Evolutionary conservation across 2,888 invertebrate species (phyloP).

Genomic region (Ormyrus rosae): DNA sequence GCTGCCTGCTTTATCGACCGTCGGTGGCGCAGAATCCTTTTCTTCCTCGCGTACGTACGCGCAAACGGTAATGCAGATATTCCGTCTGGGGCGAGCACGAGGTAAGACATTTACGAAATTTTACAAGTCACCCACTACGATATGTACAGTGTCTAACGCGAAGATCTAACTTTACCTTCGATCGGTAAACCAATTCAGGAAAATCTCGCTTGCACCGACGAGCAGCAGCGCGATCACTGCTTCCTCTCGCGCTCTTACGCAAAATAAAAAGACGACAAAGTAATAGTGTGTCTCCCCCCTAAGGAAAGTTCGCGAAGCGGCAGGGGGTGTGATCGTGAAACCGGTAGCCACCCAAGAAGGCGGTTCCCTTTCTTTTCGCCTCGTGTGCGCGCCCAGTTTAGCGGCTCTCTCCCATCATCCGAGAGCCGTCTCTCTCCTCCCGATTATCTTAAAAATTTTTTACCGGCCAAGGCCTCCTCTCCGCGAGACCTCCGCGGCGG

Average conservation of each 20-base stretch:
- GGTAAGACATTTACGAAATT: no score
- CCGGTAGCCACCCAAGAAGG: constrained; percentile 74
- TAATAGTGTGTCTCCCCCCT: not conserved
- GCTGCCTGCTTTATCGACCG: no score
- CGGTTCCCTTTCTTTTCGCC: constrained; percentile 65
- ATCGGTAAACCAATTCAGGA: no score
- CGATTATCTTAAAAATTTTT: not conserved
- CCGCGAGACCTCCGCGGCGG: not conserved
- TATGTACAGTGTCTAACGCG: not conserved
- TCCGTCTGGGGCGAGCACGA: no score
- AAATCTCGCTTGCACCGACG: no score
- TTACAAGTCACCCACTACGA: no score
- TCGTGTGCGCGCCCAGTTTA: not conserved
- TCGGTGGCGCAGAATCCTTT: no score
- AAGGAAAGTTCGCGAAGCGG: constrained; percentile 50
- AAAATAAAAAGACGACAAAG: not conserved
- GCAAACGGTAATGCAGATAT: no score
- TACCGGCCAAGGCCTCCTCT: not conserved
- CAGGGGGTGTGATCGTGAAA: constrained; percentile 62
- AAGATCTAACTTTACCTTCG: not conserved
- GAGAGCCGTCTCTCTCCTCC: not conserved
- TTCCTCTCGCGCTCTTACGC: no score
- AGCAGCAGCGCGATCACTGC: no score
- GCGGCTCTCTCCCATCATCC: not conserved
- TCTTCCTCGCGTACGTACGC: no score